Percentiles rank a stretch among this genome's conserved stretches.
Evolutionary conservation across 2,113 vertebrate genomes (phyloP).

Genomic region (Neomonachus schauinslandi): DNA sequence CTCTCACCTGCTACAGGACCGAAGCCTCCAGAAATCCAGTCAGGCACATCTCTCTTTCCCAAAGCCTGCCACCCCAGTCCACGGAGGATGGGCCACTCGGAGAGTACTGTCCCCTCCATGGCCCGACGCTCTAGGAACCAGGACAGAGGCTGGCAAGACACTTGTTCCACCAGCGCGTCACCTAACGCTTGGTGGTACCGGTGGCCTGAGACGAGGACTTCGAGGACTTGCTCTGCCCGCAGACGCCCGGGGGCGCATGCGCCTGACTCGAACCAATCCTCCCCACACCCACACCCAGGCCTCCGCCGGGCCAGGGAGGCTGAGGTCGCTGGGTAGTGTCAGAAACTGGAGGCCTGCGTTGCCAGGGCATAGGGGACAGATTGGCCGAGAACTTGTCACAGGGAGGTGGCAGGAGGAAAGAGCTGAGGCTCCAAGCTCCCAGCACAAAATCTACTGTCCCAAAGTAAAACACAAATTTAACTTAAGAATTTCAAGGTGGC

Average conservation of each 20-base stretch:
- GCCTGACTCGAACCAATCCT: background rate
- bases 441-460: background rate
- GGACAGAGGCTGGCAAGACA: background rate
- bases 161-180: fast-evolving
- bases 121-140: background rate
- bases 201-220: fast-evolving
- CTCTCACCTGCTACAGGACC: background rate
- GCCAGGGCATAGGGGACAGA: background rate
- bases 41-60: background rate
- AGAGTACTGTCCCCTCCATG: background rate
- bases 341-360: background rate
- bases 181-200: fast-evolving
- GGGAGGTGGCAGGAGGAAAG: background rate
- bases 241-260: fast-evolving
- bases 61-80: background rate
- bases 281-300: fast-evolving
- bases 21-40: background rate
- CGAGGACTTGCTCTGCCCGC: no score
- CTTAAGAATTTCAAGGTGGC: background rate
- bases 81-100: fast-evolving
- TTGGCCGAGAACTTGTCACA: background rate
- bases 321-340: fast-evolving
- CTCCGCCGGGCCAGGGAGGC: fast-evolving
- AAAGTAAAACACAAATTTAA: conserved; percentile 28
- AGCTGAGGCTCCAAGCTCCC: background rate